Base-by-base conservation (phyloP, 2,888 invertebrate genomes). In the Leucophenga maculata region DNA sequence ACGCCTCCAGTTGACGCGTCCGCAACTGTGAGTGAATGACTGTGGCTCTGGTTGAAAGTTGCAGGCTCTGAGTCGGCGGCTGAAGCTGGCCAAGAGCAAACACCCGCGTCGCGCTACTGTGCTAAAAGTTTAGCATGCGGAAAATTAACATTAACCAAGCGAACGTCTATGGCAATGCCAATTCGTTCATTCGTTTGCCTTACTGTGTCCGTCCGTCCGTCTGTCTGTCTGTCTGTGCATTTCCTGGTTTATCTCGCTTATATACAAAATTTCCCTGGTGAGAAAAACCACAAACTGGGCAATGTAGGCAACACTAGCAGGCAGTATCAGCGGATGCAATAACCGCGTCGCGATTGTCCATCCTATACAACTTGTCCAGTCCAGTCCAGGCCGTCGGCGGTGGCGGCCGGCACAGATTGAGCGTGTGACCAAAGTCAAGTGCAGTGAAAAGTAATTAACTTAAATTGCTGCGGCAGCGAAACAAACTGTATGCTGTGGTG, bases 71-170 rank as follows among this genome's bases (percentile, higher is more conserved):
- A 14, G 1, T 9, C 44, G 11, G 50, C 1, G 9, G 18, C 39
- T 32, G 60, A 60, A 6, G 26, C 26, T 57, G 57, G n/a, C 8
- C 57, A 48, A 22, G 50, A 20, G 59, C 71, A 78, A 72, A 77
- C 77, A 76, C 77, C 77, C 77, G 77, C 77, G 78, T 77, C 69
- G 77, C 62, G 80, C 80, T 80, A 83, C 80, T 83, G 80, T 80
- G 82, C 83, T 83, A 83, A 80, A 80, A 82, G 78, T 80, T 80
- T 80, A 80, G 80, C 81, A 84, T 83, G 81, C 84, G 81, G 81
- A 81, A 81, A 84, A 81, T 81, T 84, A 81, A 81, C 81, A 81
- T 81, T 82, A 78, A 77, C 77, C 83, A 44, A 76, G 74, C 52
- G 54, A 57, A 31, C 50, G 22, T n/a, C n/a, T n/a, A 54, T 22